These are phyloP conservation scores for Girardinichthys multiradiatus DNA, from an alignment of 2,113 vertebrate species.

Conservation along the genomic window DNA sequence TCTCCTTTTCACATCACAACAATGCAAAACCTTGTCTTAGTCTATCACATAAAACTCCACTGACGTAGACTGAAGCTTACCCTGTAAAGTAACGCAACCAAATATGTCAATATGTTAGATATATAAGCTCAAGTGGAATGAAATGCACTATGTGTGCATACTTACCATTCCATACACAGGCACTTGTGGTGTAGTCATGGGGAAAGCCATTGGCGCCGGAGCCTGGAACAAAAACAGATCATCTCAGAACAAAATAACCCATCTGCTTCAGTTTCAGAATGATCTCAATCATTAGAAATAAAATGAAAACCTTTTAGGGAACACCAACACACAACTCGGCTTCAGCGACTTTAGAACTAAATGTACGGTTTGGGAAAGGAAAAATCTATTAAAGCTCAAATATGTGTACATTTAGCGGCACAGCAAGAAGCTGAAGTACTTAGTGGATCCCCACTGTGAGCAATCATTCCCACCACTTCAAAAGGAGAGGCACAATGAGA, in stretches of 20 bases:
- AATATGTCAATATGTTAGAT: no score
- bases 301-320: not conserved
- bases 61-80: no score
- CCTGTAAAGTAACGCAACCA: no score
- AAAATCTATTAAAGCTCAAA: slow-evolving; percentile 29
- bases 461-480: slow-evolving; percentile 50
- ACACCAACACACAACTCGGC: not conserved
- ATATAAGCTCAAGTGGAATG: no score
- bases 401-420: slow-evolving; percentile 22
- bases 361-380: not conserved
- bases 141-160: not conserved
- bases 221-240: slow-evolving; percentile 67
- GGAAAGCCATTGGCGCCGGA: slow-evolving; percentile 86
- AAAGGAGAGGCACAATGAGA: slow-evolving; percentile 41
- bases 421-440: slow-evolving; percentile 33
- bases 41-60: no score
- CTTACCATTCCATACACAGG: slow-evolving; percentile 95
- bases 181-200: slow-evolving; percentile 90
- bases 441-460: slow-evolving; percentile 51
- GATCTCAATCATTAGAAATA: not conserved
- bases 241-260: not conserved
- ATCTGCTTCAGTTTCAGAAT: not conserved
- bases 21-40: no score
- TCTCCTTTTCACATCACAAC: no score
- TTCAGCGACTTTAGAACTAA: not conserved